Conservation (phyloP, 2,113 vertebrate species). For the Cryptomyrus ogoouensis region DNA sequence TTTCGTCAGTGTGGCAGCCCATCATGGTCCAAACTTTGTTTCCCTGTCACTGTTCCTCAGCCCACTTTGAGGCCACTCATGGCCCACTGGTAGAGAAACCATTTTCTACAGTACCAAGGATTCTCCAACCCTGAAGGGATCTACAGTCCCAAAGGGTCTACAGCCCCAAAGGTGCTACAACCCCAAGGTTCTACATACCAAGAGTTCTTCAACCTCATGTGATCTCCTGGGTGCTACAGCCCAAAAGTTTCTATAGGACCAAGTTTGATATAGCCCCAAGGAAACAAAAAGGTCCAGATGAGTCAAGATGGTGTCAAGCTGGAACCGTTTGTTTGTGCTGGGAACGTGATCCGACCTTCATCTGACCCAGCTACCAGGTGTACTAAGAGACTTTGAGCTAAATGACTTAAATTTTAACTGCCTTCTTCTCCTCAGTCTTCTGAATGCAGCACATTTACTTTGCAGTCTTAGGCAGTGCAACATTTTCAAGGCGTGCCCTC, state of each 20-base stretch:
- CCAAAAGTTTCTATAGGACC: neutral
- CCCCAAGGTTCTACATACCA: neutral
- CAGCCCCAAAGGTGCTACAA: neutral
- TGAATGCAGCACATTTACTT: neutral
- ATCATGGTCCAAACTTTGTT: no score
- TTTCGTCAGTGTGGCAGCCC: no score
- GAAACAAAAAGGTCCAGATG: neutral
- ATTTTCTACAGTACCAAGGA: neutral
- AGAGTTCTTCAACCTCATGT: neutral
- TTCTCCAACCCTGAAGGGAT: neutral
- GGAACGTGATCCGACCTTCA: no score
- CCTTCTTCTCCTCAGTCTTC: neutral
- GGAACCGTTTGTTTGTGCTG: no score
- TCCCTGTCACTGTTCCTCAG: neutral
- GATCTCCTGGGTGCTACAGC: neutral
- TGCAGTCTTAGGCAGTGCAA: neutral
- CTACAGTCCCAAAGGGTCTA: neutral
- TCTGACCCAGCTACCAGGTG: no score
- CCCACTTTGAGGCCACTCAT: neutral
- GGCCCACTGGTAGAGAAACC: neutral
- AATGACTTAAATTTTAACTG: neutral
- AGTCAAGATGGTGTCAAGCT: neutral
- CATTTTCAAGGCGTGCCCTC: neutral
- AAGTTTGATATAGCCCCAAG: neutral
- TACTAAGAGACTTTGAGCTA: no score